Base-by-base conservation (phyloP, 2,888 invertebrate species). In the Drosophila subquinaria region DNA sequence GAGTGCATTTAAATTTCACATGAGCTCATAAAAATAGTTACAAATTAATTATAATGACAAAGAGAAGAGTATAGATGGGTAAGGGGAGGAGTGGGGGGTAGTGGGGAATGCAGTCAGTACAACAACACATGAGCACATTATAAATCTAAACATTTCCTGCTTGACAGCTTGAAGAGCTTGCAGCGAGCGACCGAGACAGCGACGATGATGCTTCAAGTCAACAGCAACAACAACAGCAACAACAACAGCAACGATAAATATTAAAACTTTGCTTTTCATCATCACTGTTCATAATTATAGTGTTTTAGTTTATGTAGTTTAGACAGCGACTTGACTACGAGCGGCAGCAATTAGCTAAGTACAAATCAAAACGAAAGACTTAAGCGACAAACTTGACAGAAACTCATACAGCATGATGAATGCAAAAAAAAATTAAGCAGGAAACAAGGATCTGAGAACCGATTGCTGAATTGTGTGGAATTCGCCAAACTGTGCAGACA, bases 11-110 rank as follows among this genome's bases (percentile, higher is more conserved):
- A 84, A 84, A 84, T 89, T 84, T 88, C 83, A 76, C 88, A 89
- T 84, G 90, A 84, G 84, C 88, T 89, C 84, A 85, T 88, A 85
- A 88, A 85, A 90, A 89, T 86, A 88, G 87, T 86, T 88, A 90
- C 89, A 90, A 86, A 86, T 86, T 86, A 86, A 90, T 85, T 85
- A 85, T 85, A 90, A 90, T 90, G 85, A 80, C 84, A 84, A 85
- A 88, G 66, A 81, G 53, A 57, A 59, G 68, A 69, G 56, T 64
- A 60, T 10, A n/a, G 30, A 20, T 38, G 15, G 50, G n/a, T 13
- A 15, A 35, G 35, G 45, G 10, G 10, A n/a, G 38, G 20, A 11
- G 35, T 15, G 27, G 17, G 27, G 15, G 13, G 2, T 5, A 6
- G 27, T 27, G 17, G 30, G 20, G 48, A 56, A 59, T 59, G 48